A percentile compares a stretch with the other conserved stretches of the same genome.
These are phyloP conservation scores for Channa striata DNA, from an alignment of 2,797 vertebrate genomes.

Conservation along the genomic window DNA sequence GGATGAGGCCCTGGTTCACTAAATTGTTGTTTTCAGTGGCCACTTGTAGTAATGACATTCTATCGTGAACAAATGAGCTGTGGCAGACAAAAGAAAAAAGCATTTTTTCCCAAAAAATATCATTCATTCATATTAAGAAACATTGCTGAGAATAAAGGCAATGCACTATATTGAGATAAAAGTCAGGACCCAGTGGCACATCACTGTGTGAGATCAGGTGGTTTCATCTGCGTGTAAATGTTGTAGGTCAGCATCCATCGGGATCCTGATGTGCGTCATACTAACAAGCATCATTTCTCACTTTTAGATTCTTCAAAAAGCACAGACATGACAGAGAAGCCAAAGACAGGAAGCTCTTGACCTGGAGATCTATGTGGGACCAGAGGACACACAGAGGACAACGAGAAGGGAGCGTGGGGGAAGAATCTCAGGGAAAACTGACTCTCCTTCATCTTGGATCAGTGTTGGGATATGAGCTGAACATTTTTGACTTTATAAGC, in stretches of 20 bases:
- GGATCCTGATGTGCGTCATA: neutral
- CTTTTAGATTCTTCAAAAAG: conserved; percentile 59
- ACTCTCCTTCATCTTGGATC: neutral
- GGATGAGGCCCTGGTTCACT: no score
- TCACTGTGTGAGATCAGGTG: neutral
- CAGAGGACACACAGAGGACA: neutral
- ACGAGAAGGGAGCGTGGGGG: neutral
- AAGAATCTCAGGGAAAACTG: neutral
- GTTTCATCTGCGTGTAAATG: neutral
- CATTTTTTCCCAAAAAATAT: no score
- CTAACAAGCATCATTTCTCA: neutral
- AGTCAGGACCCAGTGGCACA: neutral
- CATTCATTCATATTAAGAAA: no score
- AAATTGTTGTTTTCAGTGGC: no score
- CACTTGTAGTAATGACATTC: no score
- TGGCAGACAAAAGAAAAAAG: no score
- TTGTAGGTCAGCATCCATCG: neutral
- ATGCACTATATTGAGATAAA: no score
- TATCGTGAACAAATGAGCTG: no score
- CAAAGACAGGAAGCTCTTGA: conserved; percentile 33
- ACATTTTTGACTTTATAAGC: neutral
- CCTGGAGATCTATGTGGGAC: neutral
- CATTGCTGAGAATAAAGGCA: no score
- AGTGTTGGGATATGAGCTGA: neutral
- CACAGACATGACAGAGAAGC: conserved; percentile 57